Evolutionary conservation across 2,113 vertebrate species (phyloP), one percentile per base, ranked within the genome.

Genomic region (Hippocampus zosterae): DNA sequence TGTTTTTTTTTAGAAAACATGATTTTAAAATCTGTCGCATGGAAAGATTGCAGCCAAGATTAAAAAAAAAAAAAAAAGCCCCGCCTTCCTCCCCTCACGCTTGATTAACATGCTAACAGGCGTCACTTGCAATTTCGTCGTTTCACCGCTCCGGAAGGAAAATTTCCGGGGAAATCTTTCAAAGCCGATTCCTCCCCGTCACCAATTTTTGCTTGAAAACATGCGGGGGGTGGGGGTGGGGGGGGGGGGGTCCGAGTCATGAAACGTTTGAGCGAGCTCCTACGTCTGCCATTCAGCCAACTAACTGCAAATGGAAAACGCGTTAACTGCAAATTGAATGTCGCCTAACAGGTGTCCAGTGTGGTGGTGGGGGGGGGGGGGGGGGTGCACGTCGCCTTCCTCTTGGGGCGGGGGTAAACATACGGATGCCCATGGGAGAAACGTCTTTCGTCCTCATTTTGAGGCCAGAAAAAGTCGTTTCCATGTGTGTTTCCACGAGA

Each of bases 301-400:
- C 75, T 88, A 88, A 88, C 85, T 87, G 87, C 87, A 78, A 88
- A 88, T 87, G 77, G 80, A 83, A 85, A 84, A 80, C 46, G 21
- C 27, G 64, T 65, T 82, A 84, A 87, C 87, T 87, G 85, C 85
- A 86, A 88, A 88, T 87, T 84, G 87, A 81, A 83, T 82, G 85
- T 81, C 68, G 75, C 66, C 83, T 72, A 70, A 79, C 61, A 23
- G 83, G 74, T 25, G 27, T 75, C 70, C 2, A 61, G 46, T 19
- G 71, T 74, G 75, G n/a, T n/a, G n/a, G n/a, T n/a, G n/a, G n/a
- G n/a, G n/a, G n/a, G n/a, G n/a, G 29, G 29, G 29, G 79, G 72
- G 68, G 40, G 69, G 70, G 15, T 64, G 70, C 78, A 73, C 70
- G 74, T 68, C 41, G 46, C 72, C 56, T 50, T 46, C 12, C 64